Conservation (phyloP, 2,113 vertebrate genomes). For the Triplophysa rosa region DNA sequence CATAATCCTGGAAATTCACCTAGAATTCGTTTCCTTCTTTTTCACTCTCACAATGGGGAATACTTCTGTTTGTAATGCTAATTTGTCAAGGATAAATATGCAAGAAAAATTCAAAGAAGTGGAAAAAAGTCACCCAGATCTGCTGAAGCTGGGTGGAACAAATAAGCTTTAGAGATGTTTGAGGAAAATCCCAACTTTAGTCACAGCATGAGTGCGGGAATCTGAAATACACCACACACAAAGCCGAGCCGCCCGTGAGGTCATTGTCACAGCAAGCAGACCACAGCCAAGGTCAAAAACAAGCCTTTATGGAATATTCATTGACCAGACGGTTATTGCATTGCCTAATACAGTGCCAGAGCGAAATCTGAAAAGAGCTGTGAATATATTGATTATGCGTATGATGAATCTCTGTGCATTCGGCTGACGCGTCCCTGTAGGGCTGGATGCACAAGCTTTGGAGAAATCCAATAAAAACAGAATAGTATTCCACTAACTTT, state of each 20-base stretch:
- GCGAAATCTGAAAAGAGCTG: constrained; percentile 12
- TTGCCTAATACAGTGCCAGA: neutral
- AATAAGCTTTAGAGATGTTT: constrained; percentile 37
- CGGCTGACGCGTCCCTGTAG: constrained; percentile 36
- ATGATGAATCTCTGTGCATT: constrained; percentile 19
- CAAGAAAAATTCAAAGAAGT: constrained; percentile 9
- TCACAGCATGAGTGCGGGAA: constrained; percentile 9
- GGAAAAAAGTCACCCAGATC: constrained; percentile 4
- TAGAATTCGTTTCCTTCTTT: neutral
- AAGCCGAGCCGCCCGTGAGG: neutral
- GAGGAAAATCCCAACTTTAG: constrained; percentile 25
- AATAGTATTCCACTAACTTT: constrained; percentile 17
- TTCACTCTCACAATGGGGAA: constrained; percentile 26
- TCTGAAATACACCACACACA: constrained; percentile 34
- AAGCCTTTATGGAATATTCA: constrained; percentile 11
- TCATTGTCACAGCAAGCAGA: constrained; percentile 3
- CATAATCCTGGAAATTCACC: constrained; percentile 8
- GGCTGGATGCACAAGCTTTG: constrained; percentile 34
- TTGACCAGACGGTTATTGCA: neutral
- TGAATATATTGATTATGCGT: constrained; percentile 32
- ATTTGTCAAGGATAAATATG: constrained; percentile 37
- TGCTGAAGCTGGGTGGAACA: constrained; percentile 10
- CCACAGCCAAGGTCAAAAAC: constrained; percentile 11
- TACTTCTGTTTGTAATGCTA: constrained; percentile 47
- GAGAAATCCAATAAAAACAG: constrained; percentile 43